Evolutionary conservation across 2,113 vertebrate species (phyloP), one percentile per base, ranked within the genome.

Genomic region (Tetraodon nigroviridis): DNA sequence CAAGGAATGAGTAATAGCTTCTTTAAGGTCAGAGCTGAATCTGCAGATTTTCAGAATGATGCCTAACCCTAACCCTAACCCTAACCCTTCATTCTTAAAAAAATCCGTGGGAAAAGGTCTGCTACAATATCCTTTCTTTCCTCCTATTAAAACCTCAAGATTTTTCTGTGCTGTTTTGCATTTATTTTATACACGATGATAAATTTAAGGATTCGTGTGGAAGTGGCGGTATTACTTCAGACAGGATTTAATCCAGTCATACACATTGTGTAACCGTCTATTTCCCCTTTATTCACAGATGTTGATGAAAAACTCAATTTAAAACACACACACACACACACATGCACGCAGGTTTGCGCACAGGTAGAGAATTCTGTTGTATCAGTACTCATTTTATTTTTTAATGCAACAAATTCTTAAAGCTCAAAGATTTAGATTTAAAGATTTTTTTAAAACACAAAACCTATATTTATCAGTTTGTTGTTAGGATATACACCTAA

Each of bases 401-500:
- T 73, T 73, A 79, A 79, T 76, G 69, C 65, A 63, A 69, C 53
- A 37, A 64, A 3, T 67, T 71, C 46, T 53, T 41, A 68, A 72
- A 76, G 61, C 51, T 67, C 15, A 51, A 67, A 60, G 21, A 55
- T 51, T 65, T 8, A 73, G 58, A 69, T 58, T 20, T 24, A 20
- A 62, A 49, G 46, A 49, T 62, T 65, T 7, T 20, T 61, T 68
- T 37, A 20, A 61, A 71, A 76, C 58, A 75, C 52, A 63, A 40
- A 61, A 61, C 42, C 19, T 5, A 32, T 46, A 61, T 21, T 59
- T 54, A 47, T 52, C 52, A 61, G 40, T 69, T 50, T 49, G 29
- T 58, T 68, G 42, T 69, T 52, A 69, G n/a, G 55, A 55, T 54
- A 69, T 52, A 52, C 60, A 50, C 59, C 71, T 67, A 69, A 79